These are phyloP conservation scores for Nasonia giraulti DNA, from an alignment of 1,140 invertebrate genomes.

Conservation along the genomic window DNA sequence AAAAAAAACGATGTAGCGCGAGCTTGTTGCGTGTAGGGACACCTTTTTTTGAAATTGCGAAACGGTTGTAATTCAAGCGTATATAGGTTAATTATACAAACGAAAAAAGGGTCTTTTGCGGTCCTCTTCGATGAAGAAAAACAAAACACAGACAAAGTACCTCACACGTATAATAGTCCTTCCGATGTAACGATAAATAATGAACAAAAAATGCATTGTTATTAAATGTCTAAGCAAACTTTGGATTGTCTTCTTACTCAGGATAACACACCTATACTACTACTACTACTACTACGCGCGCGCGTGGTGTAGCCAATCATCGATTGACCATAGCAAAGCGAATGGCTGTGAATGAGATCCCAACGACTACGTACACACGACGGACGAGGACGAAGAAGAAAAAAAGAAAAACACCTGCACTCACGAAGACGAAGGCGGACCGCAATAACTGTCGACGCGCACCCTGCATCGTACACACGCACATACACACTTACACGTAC, in stretches of 20 bases:
- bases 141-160: background rate
- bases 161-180: background rate
- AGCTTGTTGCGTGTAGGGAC: constrained; percentile 28
- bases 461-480: background rate
- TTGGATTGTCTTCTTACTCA: constrained; percentile 12
- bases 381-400: background rate
- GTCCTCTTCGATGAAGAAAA: constrained; percentile 35
- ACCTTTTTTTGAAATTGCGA: constrained; percentile 36
- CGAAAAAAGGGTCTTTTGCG: constrained; percentile 29
- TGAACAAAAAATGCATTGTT: background rate
- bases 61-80: constrained; percentile 2
- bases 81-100: background rate
- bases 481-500: background rate
- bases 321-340: constrained; percentile 48
- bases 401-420: background rate
- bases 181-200: background rate
- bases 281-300: background rate
- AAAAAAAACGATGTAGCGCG: background rate
- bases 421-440: constrained; percentile 5
- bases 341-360: constrained; percentile 51
- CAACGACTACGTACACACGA: constrained; percentile 12
- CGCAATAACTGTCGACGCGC: constrained; percentile 24
- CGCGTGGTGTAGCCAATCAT: background rate
- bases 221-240: background rate
- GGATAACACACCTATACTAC: background rate